phyloP scores from a whole-genome alignment of 2,888 invertebrate species.

The Unio pictorum region DNA sequence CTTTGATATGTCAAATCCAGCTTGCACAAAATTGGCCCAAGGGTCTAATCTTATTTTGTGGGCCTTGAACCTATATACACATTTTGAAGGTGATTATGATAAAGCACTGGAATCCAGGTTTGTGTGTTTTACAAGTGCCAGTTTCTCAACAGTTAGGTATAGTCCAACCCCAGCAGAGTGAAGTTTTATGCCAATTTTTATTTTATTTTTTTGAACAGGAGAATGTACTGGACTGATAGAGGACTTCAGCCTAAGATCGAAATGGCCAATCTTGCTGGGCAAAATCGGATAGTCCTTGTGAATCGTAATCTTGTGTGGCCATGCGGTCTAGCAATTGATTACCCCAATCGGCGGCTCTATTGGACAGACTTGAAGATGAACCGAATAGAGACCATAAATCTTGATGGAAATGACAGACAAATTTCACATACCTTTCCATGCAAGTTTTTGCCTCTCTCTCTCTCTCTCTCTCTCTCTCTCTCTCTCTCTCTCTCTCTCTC shows the following conservation, averaged over 20 bases:
- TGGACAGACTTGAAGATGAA: constrained; percentile 84
- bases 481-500: too few species aligned
- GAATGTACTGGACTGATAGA: constrained; percentile 84
- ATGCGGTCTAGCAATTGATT: constrained; percentile 83
- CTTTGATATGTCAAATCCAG: too few species aligned
- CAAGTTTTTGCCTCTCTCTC: constrained; percentile 7
- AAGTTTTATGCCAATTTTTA: too few species aligned
- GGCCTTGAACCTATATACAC: too few species aligned
- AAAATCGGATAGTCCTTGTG: constrained; percentile 42
- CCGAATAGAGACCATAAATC: constrained; percentile 50
- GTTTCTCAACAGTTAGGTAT: too few species aligned
- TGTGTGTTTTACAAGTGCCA: too few species aligned
- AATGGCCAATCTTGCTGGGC: constrained; percentile 56
- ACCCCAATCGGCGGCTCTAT: constrained; percentile 83
- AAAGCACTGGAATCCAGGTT: too few species aligned
- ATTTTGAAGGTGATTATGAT: too few species aligned
- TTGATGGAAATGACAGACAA: constrained; percentile 48
- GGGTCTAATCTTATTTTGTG: too few species aligned
- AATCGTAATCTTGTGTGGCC: constrained; percentile 76
- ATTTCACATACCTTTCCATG: constrained; percentile 42
- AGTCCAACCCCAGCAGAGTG: too few species aligned
- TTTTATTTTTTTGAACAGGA: constrained; percentile 65
- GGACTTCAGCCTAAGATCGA: constrained; percentile 53
- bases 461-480: too few species aligned
- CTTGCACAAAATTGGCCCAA: too few species aligned